Base-by-base conservation (phyloP, 2,888 invertebrate species). In the Leptinotarsa juncta region DNA sequence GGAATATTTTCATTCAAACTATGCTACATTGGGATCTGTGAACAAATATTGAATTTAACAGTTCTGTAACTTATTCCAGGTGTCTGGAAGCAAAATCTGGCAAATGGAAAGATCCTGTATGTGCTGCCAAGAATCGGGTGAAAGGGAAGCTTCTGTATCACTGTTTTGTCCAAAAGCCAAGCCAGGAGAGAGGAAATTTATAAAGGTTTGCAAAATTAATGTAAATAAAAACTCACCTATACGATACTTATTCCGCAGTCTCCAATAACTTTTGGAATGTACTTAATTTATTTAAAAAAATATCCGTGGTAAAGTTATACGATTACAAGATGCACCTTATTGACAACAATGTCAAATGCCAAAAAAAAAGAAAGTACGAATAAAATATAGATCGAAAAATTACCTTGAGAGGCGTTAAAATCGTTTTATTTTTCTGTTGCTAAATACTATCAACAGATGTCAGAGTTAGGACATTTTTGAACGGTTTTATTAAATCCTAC, bases 91-190 rank as follows among this genome's bases (percentile, higher is more conserved):
- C 82, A 97, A 97, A 91, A 95, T 97, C 86, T 97, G 97, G 97
- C 97, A 97, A 91, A 96, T 97, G 94, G 97, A 97, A 88, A 90
- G 97, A 48, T 96, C 96, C 1, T 97, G 97, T 85, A 97, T 96
- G 93, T 97, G 97, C 87, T 97, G 97, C 85, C 97, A 97, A 88
- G 97, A 97, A 87, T 96, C 96, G 81, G 96, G 96, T 3, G 96
- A 97, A 89, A 90, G 97, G 79, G 97, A 97, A 88, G 97, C 97
- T 1, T 93, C 94, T 20, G 96, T 97, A 14, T 94, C 96, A 10
- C 88, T 97, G 48, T 95, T 94, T 86, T 97, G 97, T 85, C 97
- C 97, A 1, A 96, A 96, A 87, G 95, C 96, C 16, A 95, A 95
- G 85, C 93, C 92, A 74, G 96, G 96, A 78, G 95, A 96, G 84